Conservation (phyloP, 2,888 invertebrate genomes). For the Parthenolecanium corni region DNA sequence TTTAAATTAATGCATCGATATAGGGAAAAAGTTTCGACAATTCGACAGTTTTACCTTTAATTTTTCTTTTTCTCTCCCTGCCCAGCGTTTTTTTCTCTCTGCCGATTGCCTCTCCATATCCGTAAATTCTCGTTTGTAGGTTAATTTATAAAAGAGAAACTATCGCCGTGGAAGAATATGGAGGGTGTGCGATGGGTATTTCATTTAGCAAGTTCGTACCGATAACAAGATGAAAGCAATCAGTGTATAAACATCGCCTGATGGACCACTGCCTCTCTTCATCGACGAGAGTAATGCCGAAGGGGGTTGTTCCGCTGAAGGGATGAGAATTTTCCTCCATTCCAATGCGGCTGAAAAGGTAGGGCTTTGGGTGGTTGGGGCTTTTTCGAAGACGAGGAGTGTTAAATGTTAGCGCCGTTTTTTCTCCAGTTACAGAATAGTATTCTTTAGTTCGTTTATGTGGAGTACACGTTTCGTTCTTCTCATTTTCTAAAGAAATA, state of each 20-base stretch:
- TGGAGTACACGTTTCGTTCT: constrained; percentile 17
- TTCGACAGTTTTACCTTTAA: not conserved
- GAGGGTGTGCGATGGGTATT: constrained; percentile 27
- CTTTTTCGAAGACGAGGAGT: constrained; percentile 4
- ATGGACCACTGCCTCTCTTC: constrained; percentile 19
- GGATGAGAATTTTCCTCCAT: constrained; percentile 24
- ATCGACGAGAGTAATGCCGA: constrained; percentile 3
- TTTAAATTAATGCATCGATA: too few species aligned
- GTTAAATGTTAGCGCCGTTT: constrained; percentile 24
- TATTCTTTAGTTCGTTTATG: constrained; percentile 23
- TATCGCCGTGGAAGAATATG: constrained; percentile 27
- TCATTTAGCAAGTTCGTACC: constrained; percentile 27
- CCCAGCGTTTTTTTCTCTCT: not conserved
- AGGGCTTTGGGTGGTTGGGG: not conserved
- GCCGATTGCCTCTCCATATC: not conserved
- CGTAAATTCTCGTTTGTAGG: constrained; percentile 17
- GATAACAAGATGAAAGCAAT: constrained; percentile 28
- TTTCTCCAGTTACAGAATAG: constrained; percentile 10
- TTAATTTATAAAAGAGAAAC: constrained; percentile 28
- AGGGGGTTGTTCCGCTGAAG: not conserved
- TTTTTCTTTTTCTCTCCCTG: not conserved
- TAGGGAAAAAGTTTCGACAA: too few species aligned
- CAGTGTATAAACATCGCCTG: constrained; percentile 28
- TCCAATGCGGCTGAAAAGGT: constrained; percentile 7
- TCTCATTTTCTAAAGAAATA: not conserved